Evolutionary conservation across 2,888 invertebrate species (phyloP).

Genomic region (Schizotus pectinicornis): DNA sequence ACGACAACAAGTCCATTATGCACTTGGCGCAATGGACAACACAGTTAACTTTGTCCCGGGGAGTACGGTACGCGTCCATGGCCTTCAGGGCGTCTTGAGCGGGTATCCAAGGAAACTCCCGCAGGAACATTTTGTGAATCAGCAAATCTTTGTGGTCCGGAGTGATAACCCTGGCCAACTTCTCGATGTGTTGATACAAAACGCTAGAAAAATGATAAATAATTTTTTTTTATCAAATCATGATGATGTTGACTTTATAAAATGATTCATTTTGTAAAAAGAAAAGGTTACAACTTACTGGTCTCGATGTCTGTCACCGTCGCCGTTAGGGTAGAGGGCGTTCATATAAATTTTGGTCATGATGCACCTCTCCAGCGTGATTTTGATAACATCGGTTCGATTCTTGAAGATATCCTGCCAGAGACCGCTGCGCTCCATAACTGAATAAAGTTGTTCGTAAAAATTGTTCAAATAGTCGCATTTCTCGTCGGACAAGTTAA

Average conservation of each 20-base stretch:
- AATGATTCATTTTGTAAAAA: neutral
- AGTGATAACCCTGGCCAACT: conserved; percentile 75
- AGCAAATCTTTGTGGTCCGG: conserved; percentile 81
- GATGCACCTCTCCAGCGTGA: conserved; percentile 88
- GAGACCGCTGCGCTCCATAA: conserved; percentile 73
- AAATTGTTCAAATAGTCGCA: conserved; percentile 86
- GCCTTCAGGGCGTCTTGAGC: conserved; percentile 89
- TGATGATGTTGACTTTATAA: neutral
- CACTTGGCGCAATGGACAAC: conserved; percentile 88
- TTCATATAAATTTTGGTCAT: conserved; percentile 90
- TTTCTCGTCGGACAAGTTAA: conserved; percentile 88
- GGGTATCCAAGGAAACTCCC: conserved; percentile 95
- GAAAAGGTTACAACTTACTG: conserved; percentile 65
- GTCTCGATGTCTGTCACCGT: conserved; percentile 91
- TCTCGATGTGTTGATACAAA: conserved; percentile 86
- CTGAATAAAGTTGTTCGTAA: conserved; percentile 71
- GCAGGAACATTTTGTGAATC: conserved; percentile 82
- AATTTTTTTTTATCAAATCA: conserved; percentile 2
- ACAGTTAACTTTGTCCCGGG: conserved; percentile 81
- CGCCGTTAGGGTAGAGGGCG: conserved; percentile 96
- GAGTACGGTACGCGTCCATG: conserved; percentile 90
- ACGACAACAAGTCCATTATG: conserved; percentile 90
- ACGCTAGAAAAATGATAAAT: conserved; percentile 64
- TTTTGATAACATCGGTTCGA: conserved; percentile 77
- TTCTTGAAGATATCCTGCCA: conserved; percentile 76